These are phyloP conservation scores for Clarias pachynema DNA, from an alignment of 2,797 vertebrate genomes.

Conservation along the genomic window DNA sequence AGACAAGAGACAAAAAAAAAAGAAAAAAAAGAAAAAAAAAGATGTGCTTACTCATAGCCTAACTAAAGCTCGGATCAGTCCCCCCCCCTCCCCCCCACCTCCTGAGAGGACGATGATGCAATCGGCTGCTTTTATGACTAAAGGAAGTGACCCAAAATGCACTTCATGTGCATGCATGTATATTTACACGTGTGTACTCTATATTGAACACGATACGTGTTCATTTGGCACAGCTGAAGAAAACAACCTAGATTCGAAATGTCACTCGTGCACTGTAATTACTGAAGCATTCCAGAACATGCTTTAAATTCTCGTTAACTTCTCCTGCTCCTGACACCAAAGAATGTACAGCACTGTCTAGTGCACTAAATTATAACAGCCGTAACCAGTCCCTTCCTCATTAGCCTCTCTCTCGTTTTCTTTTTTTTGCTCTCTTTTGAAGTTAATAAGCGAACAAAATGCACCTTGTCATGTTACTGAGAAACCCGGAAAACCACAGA, in stretches of 20 bases:
- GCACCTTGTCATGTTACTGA: neutral
- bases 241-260: neutral
- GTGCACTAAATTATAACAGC: neutral
- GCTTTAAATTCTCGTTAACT: neutral
- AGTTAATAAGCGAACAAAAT: neutral
- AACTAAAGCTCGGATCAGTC: neutral
- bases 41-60: conserved; percentile 21
- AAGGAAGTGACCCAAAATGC: neutral
- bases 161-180: neutral
- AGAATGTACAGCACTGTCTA: neutral
- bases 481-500: conserved; percentile 4
- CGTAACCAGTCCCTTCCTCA: too few relatives aligned
- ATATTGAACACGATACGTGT: neutral
- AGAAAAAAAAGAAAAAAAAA: too few relatives aligned
- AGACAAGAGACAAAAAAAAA: neutral
- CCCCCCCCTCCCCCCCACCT: neutral
- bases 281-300: neutral
- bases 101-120: conserved; percentile 21
- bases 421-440: neutral
- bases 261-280: neutral
- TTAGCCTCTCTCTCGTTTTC: neutral
- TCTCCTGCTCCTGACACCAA: too few relatives aligned
- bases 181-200: neutral
- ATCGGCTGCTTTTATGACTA: conserved; percentile 31
- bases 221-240: neutral